A percentile compares a stretch with the other conserved stretches of the same genome.
Evolutionary conservation across 2,888 invertebrate species (phyloP).

Genomic region (Pseudoips prasinana): DNA sequence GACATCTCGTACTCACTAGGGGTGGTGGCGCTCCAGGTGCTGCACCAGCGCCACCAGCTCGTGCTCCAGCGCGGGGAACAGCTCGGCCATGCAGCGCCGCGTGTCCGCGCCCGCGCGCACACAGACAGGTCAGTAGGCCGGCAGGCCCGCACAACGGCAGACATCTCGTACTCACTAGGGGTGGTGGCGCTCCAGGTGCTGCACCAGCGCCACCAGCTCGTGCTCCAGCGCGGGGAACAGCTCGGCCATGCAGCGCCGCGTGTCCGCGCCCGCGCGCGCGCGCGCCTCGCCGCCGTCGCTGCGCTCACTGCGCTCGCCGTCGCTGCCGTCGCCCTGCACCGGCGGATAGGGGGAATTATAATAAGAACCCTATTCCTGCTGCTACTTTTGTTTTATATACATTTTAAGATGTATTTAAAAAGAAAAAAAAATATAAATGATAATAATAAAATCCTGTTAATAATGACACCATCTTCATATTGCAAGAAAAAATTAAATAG

Average conservation of each 20-base stretch:
- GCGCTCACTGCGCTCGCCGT: slow-evolving; percentile 36
- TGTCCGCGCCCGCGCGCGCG: slow-evolving; percentile 38
- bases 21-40: slow-evolving; percentile 93
- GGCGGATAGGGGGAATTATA: too few species aligned
- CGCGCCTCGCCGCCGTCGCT: slow-evolving; percentile 29
- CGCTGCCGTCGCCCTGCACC: slow-evolving; percentile 35
- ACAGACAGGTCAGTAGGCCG: slow-evolving; percentile 1
- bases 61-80: slow-evolving; percentile 93
- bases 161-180: slow-evolving; percentile 86
- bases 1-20: slow-evolving; percentile 85
- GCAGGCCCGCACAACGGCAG: not conserved
- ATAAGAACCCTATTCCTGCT: too few species aligned
- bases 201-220: slow-evolving; percentile 92
- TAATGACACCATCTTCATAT: too few species aligned
- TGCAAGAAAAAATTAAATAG: too few species aligned
- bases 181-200: slow-evolving; percentile 93
- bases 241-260: slow-evolving; percentile 91
- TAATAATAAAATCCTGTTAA: too few species aligned
- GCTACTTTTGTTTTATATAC: too few species aligned
- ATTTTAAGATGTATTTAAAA: too few species aligned
- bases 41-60: slow-evolving; percentile 93
- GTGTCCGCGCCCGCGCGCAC: slow-evolving; percentile 38
- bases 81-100: slow-evolving; percentile 91
- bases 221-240: slow-evolving; percentile 94
- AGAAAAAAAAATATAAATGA: too few species aligned